Conservation (phyloP, 2,797 vertebrate species). For the Telmatherina bonti region DNA sequence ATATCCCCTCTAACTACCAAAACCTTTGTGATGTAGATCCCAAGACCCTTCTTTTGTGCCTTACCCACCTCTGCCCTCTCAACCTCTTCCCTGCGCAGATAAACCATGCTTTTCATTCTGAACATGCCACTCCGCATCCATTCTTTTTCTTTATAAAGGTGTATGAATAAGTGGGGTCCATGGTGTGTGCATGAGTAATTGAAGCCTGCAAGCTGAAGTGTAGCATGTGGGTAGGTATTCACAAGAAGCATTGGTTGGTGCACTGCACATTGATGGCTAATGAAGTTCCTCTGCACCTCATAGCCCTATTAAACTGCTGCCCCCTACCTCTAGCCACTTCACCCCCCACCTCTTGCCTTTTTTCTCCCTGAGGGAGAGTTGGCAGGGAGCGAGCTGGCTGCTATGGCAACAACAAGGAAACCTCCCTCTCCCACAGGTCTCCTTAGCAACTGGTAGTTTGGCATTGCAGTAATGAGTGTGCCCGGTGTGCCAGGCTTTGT, state of each 20-base stretch:
- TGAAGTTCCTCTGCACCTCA: conserved; percentile 79
- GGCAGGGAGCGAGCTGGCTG: conserved; percentile 85
- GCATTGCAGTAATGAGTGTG: conserved; percentile 86
- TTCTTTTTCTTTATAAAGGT: conserved; percentile 63
- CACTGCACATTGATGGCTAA: conserved; percentile 69
- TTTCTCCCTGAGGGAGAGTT: conserved; percentile 83
- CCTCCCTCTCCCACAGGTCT: conserved; percentile 89
- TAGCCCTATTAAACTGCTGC: conserved; percentile 79
- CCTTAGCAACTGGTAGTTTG: conserved; percentile 89
- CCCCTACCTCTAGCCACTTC: conserved; percentile 81
- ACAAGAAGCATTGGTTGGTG: conserved; percentile 60
- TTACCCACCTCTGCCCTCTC: conserved; percentile 67
- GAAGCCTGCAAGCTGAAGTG: conserved; percentile 69
- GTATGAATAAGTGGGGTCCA: conserved; percentile 68
- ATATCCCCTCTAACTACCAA: conserved; percentile 48
- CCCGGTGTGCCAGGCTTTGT: conserved; percentile 85
- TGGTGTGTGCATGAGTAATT: conserved; percentile 70
- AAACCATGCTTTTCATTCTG: conserved; percentile 66
- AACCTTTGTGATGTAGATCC: conserved; percentile 50
- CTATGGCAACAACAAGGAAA: conserved; percentile 87
- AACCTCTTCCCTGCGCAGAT: conserved; percentile 48
- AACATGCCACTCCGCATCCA: conserved; percentile 60
- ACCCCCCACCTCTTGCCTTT: conserved; percentile 79
- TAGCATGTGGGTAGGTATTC: conserved; percentile 68
- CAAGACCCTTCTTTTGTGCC: conserved; percentile 60